A percentile compares a stretch with the other conserved stretches of the same genome.
These are phyloP conservation scores for Eulemur coronatus DNA, from an alignment of 2,797 vertebrate species.

Conservation along the genomic window DNA sequence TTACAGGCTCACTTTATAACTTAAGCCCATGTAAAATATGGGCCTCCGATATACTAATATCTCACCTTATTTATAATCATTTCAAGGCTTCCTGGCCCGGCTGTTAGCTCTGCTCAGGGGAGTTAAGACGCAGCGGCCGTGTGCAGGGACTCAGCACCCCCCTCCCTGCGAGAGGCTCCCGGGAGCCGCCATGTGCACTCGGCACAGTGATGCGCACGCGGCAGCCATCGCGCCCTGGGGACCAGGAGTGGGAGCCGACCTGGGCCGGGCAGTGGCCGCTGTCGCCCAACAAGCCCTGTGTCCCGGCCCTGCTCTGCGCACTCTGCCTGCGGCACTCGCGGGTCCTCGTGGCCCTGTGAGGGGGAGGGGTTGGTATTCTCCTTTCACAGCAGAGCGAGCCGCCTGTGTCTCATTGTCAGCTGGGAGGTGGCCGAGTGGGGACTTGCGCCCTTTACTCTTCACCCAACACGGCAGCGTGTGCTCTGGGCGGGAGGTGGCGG, in stretches of 20 bases:
- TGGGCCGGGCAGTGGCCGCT: fast-evolving
- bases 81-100: background rate
- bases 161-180: too few relatives aligned
- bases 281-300: fast-evolving
- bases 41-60: background rate
- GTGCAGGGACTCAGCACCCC: background rate
- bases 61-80: background rate
- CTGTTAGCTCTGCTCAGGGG: background rate
- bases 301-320: fast-evolving
- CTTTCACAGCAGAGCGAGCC: background rate
- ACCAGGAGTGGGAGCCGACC: background rate
- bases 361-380: background rate
- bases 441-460: background rate
- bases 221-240: fast-evolving
- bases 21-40: background rate
- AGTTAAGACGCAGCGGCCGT: background rate
- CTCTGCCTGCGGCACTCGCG: fast-evolving
- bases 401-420: background rate
- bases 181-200: background rate
- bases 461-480: background rate
- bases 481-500: too few relatives aligned
- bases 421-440: background rate
- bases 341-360: background rate
- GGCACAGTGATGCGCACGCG: fast-evolving
- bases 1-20: background rate